phyloP scores from a whole-genome alignment of 2,888 invertebrate genomes.

The Metopia argyrocephala region DNA sequence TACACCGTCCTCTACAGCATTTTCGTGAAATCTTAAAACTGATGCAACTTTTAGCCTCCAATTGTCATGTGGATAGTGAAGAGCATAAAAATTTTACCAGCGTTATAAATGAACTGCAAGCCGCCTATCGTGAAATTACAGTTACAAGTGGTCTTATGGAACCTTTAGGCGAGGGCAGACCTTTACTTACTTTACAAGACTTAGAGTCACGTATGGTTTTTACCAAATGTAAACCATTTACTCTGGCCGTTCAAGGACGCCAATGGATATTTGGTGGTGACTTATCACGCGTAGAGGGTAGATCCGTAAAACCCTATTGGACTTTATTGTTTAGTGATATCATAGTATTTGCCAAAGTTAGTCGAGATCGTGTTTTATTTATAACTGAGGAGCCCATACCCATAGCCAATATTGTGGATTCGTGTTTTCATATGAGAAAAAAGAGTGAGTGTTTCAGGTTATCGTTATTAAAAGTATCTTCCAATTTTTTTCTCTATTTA shows the following conservation, averaged over 20 bases:
- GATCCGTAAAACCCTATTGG: slow-evolving; percentile 90
- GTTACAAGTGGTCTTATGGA: slow-evolving; percentile 92
- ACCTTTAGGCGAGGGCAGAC: slow-evolving; percentile 89
- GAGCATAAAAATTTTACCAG: slow-evolving; percentile 78
- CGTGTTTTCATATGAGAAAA: slow-evolving; percentile 91
- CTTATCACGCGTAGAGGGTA: slow-evolving; percentile 89
- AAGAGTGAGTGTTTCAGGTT: slow-evolving; percentile 81
- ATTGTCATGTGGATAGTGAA: slow-evolving; percentile 78
- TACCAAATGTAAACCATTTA: slow-evolving; percentile 94
- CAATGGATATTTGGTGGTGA: slow-evolving; percentile 95
- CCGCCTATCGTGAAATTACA: slow-evolving; percentile 89
- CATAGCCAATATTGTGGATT: slow-evolving; percentile 87
- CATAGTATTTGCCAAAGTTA: slow-evolving; percentile 90
- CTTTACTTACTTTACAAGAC: slow-evolving; percentile 89
- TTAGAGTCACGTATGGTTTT: slow-evolving; percentile 92
- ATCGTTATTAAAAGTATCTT: neutral
- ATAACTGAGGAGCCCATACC: slow-evolving; percentile 92
- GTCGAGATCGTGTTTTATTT: slow-evolving; percentile 90
- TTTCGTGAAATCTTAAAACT: slow-evolving; percentile 83
- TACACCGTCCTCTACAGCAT: slow-evolving; percentile 92
- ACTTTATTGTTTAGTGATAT: slow-evolving; percentile 91
- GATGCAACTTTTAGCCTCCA: slow-evolving; percentile 80
- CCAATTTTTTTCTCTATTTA: slow-evolving; percentile 56
- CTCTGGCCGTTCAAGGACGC: slow-evolving; percentile 88
- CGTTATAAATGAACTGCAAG: slow-evolving; percentile 80